Base-by-base conservation (phyloP, 2,888 invertebrate species). In the Lobophora halterata region DNA sequence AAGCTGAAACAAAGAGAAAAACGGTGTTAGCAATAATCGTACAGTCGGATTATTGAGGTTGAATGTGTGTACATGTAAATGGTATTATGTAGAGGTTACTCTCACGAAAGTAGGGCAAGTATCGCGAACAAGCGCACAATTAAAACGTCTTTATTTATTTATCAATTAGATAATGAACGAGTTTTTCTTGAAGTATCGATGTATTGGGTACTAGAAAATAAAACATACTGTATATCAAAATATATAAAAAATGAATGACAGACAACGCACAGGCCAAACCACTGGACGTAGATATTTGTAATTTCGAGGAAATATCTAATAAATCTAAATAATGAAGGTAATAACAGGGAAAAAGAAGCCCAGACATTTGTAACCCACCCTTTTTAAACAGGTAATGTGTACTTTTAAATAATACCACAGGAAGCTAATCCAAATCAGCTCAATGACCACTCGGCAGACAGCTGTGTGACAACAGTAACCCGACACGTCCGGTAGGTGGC, bases 1-100 rank as follows among this genome's bases (percentile, higher is more conserved):
- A 97, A 32, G 97, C 97, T 97, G 90, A 17, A 90, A 90, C 74
- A 80, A 83, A 50, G 49, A 55, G 53, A 58, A 49, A 38, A 31
- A 5, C 5, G 2, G 12, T 31, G 32, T 46, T 27, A 36, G 20
- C 6, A 44, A 30, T 21, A 20, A 20, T 20, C 11, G 10, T 10
- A 23, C 11, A 10, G 21, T 5, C 11, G n/a, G 25, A 19, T 25
- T 26, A 27, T 26, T 14, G 27, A 12, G 17, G 12, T 5, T 9
- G 20, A 37, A 30, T 11, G 26, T 17, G 12, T 9, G 32, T 24
- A 43, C 34, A 45, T 36, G 45, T 34, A 46, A 49, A 46, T 38
- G 49, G 50, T 55, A 63, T 54, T 56, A 52, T 41, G 42, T 14
- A 50, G 49, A 35, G 55, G 53, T 52, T 55, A 46, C 52, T 58